These are phyloP conservation scores for Heterodera filipjevi DNA, from an alignment of 2,888 invertebrate species.

Conservation along the genomic window DNA sequence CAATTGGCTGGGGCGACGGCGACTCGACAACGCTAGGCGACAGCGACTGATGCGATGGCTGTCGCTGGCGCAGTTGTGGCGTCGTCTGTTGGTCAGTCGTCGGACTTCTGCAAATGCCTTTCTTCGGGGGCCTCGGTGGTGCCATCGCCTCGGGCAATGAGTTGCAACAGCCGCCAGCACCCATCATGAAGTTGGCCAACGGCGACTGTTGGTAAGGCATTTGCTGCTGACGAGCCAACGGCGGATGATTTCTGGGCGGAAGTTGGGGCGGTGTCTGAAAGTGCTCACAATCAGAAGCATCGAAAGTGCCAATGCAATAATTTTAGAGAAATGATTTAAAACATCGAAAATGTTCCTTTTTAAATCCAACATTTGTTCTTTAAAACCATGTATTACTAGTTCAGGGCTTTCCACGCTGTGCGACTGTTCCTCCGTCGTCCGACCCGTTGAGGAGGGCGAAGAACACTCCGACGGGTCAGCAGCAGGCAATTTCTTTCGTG, in stretches of 20 bases:
- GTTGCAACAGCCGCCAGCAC: neutral
- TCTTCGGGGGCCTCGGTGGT: slow-evolving; percentile 41
- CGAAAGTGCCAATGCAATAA: no score
- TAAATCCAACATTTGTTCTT: no score
- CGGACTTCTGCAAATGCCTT: slow-evolving; percentile 17
- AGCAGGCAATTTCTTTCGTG: slow-evolving; percentile 29
- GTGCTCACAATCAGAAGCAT: neutral
- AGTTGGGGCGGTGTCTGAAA: slow-evolving; percentile 22
- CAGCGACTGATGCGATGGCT: neutral
- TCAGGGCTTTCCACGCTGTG: neutral
- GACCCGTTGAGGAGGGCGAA: slow-evolving; percentile 6
- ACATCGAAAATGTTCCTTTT: no score
- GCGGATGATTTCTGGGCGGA: slow-evolving; percentile 21
- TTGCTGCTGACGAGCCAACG: neutral
- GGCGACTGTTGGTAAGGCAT: slow-evolving; percentile 7
- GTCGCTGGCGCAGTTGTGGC: neutral
- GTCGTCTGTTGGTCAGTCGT: slow-evolving; percentile 13
- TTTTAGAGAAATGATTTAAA: no score
- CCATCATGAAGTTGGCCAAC: neutral
- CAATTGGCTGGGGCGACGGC: neutral
- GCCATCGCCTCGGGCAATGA: slow-evolving; percentile 31
- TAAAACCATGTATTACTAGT: no score
- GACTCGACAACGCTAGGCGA: neutral
- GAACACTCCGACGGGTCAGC: slow-evolving; percentile 30
- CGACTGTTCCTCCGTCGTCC: neutral